phyloP scores from a whole-genome alignment of 2,888 invertebrate species.

The Lobophora halterata region DNA sequence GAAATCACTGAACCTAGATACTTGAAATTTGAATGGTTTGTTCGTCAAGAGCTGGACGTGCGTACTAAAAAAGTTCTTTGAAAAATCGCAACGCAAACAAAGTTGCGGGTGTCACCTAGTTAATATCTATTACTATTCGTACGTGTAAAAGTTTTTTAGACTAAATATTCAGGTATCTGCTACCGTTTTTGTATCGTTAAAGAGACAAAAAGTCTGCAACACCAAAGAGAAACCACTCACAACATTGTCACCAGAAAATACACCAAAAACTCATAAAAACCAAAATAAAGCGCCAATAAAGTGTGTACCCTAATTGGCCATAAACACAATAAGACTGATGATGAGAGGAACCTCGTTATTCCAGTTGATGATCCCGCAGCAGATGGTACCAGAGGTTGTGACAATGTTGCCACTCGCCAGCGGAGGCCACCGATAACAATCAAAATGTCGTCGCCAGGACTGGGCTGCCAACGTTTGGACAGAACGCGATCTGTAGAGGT shows the following conservation, averaged over 20 bases:
- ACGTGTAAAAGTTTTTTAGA: too few species aligned
- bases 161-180: too few species aligned
- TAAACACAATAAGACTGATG: slow-evolving; percentile 8
- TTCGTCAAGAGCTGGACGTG: too few species aligned
- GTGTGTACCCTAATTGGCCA: slow-evolving; percentile 9
- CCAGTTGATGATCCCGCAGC: slow-evolving; percentile 12
- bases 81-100: too few species aligned
- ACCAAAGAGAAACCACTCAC: background rate
- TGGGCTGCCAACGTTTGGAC: slow-evolving; percentile 5
- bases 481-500: slow-evolving; percentile 9
- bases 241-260: too few species aligned
- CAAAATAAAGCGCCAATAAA: slow-evolving; percentile 6
- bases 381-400: slow-evolving; percentile 13
- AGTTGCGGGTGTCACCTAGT: too few species aligned
- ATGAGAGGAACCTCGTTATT: slow-evolving; percentile 15
- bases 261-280: background rate
- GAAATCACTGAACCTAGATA: too few species aligned
- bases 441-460: slow-evolving; percentile 29
- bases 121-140: too few species aligned
- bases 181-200: too few species aligned
- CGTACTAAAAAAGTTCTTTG: too few species aligned
- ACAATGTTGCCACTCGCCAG: slow-evolving; percentile 20
- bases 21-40: too few species aligned
- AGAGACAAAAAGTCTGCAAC: background rate
- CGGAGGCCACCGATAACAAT: slow-evolving; percentile 35